Evolutionary conservation across 2,797 vertebrate genomes (phyloP).

Genomic region (Cuniculus paca): DNA sequence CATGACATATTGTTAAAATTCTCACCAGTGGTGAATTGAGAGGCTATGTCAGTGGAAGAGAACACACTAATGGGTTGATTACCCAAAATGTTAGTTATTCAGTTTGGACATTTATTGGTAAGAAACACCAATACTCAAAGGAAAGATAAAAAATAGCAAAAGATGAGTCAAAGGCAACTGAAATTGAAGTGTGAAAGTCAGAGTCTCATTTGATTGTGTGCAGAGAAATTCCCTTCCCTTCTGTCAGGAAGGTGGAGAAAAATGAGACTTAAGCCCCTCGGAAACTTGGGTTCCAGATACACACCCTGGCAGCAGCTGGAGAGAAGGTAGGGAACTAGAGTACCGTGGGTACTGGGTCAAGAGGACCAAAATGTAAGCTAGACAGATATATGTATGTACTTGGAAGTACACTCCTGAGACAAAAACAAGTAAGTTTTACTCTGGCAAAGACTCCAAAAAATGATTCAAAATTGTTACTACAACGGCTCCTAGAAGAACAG

Average conservation of each 20-base stretch:
- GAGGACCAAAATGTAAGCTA: not conserved
- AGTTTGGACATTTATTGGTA: not conserved
- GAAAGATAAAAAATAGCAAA: not conserved
- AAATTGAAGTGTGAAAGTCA: not conserved
- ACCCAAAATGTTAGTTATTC: not conserved
- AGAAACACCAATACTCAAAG: not conserved
- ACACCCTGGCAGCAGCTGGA: not conserved
- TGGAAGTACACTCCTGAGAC: not conserved
- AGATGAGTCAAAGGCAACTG: not conserved
- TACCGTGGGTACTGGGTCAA: not conserved
- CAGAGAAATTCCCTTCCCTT: not conserved
- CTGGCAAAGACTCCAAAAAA: not conserved
- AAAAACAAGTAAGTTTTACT: not conserved
- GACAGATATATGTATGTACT: not conserved
- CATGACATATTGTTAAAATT: not conserved
- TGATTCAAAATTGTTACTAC: not conserved
- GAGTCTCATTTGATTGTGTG: not conserved
- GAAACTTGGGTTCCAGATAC: not conserved
- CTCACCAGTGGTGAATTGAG: not conserved
- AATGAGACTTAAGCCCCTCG: not conserved
- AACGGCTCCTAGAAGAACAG: not conserved
- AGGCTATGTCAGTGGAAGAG: not conserved
- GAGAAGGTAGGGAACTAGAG: not conserved
- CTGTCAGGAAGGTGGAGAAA: not conserved
- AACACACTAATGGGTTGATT: not conserved